These are phyloP conservation scores for Amblyornis subalaris DNA, from an alignment of 2,113 vertebrate genomes.

Conservation along the genomic window DNA sequence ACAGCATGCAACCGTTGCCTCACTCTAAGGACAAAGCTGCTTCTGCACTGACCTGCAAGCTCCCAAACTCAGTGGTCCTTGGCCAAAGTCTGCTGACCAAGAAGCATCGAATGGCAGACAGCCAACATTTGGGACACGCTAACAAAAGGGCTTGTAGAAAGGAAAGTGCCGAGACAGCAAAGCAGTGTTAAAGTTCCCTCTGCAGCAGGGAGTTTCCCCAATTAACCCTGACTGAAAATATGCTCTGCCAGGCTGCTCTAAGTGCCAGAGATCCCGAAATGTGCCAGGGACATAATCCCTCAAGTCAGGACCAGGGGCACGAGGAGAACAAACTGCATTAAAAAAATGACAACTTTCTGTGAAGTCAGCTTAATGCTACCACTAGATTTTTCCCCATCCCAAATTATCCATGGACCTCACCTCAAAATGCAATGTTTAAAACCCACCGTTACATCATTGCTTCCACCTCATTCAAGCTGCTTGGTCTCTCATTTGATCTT, in stretches of 20 bases:
- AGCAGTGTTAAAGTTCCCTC: neutral
- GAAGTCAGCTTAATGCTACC: neutral
- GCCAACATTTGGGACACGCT: neutral
- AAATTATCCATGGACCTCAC: neutral
- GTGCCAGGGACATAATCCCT: neutral
- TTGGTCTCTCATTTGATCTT: neutral
- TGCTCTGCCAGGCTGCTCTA: neutral
- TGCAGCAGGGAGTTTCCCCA: neutral
- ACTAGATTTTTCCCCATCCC: neutral
- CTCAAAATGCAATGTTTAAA: neutral
- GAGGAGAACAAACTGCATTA: neutral
- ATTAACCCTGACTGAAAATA: neutral
- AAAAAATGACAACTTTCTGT: neutral
- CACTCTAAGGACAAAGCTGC: neutral
- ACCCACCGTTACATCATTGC: neutral
- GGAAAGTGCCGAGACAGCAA: neutral
- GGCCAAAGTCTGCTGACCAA: neutral
- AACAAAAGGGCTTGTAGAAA: neutral
- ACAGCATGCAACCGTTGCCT: neutral
- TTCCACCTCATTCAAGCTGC: neutral
- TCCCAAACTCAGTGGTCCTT: neutral
- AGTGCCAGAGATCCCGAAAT: neutral
- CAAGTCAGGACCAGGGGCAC: neutral
- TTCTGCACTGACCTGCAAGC: neutral
- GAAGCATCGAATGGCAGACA: neutral